Evolutionary conservation across 2,113 vertebrate species (phyloP).

Genomic region (Cryptomyrus ogoouensis): DNA sequence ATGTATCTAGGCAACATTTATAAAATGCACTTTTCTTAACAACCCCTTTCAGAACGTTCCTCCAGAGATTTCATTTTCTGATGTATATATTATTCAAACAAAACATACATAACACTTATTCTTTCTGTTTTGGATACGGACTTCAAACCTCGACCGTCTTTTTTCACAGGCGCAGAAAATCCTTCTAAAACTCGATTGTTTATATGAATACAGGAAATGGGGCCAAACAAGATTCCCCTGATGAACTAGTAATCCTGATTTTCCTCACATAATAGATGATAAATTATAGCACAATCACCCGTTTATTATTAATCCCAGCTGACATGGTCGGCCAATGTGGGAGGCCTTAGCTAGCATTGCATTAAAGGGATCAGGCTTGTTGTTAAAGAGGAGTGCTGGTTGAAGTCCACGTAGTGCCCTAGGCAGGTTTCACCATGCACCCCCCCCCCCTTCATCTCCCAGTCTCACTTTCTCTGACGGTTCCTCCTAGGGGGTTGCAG

Average conservation of each 20-base stretch:
- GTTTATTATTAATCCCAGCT: neutral
- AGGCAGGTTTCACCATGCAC: neutral
- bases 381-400: neutral
- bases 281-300: neutral
- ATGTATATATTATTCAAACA: conserved; percentile 1
- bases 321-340: neutral
- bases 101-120: neutral
- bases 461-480: neutral
- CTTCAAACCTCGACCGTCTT: neutral
- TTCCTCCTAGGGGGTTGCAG: neutral
- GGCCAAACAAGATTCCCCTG: neutral
- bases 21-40: neutral
- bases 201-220: neutral
- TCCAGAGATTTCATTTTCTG: neutral
- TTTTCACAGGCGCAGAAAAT: neutral
- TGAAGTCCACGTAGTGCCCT: neutral
- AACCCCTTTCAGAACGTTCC: neutral
- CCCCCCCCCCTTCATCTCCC: neutral
- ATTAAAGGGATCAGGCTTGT: neutral
- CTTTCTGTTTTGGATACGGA: neutral
- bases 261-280: neutral
- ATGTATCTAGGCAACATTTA: neutral
- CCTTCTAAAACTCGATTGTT: neutral
- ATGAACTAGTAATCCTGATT: neutral
- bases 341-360: neutral